These are phyloP conservation scores for Hemaris fuciformis DNA, from an alignment of 2,888 invertebrate genomes.

Conservation along the genomic window DNA sequence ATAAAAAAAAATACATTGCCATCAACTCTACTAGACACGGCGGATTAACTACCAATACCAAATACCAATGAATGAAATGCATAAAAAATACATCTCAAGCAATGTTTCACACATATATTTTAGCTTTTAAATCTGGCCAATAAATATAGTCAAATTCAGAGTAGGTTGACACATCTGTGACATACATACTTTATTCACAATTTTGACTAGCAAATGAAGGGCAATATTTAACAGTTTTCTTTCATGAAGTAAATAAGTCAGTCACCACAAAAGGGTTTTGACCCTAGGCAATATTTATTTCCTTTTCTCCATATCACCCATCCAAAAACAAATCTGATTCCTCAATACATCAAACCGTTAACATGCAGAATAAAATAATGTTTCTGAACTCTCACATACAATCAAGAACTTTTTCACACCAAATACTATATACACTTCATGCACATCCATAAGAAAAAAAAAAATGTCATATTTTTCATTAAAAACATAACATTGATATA, in stretches of 20 bases:
- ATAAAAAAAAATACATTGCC: not conserved
- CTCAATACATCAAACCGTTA: not conserved
- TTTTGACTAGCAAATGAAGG: not conserved
- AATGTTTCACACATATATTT: not conserved
- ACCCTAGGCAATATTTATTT: not conserved
- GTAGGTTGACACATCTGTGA: not conserved
- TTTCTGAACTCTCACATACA: not conserved
- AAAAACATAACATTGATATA: not conserved
- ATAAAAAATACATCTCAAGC: not conserved
- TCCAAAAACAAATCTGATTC: not conserved
- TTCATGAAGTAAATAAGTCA: not conserved
- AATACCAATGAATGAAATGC: not conserved
- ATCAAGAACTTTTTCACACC: not conserved
- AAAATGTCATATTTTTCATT: not conserved
- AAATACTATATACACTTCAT: constrained; percentile 12
- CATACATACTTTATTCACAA: not conserved
- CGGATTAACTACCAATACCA: not conserved
- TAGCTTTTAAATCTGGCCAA: not conserved
- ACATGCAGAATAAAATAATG: not conserved
- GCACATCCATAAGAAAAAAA: constrained; percentile 9
- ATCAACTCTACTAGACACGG: not conserved
- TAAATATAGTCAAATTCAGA: not conserved
- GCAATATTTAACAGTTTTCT: not conserved
- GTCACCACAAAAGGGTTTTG: not conserved
- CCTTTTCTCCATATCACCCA: not conserved